Evolutionary conservation across 2,797 vertebrate genomes (phyloP).

Genomic region (Danio jaintianensis): DNA sequence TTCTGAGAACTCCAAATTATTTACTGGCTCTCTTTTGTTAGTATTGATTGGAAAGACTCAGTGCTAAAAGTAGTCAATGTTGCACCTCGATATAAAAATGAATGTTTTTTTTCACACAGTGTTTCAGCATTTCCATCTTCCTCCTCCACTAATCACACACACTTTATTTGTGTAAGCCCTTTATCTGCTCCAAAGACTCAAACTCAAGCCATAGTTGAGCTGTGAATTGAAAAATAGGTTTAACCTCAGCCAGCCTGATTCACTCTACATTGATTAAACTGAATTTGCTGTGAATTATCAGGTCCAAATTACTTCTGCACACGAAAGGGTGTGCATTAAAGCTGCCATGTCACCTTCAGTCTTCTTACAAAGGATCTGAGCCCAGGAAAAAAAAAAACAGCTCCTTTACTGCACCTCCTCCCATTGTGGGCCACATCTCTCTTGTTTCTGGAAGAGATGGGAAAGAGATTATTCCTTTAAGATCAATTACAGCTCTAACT

Average conservation of each 20-base stretch:
- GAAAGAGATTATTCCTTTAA: conserved; percentile 75
- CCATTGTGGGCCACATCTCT: conserved; percentile 33
- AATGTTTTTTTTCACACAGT: background rate
- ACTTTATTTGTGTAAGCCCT: conserved; percentile 34
- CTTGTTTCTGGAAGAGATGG: conserved; percentile 47
- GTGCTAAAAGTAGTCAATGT: background rate
- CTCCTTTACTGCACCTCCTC: conserved; percentile 15
- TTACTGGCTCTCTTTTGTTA: conserved; percentile 4
- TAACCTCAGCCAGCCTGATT: conserved; percentile 62
- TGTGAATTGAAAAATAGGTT: conserved; percentile 42
- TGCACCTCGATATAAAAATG: background rate
- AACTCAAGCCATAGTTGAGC: conserved; percentile 33
- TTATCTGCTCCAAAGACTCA: conserved; percentile 32
- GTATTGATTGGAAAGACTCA: background rate
- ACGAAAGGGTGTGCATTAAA: conserved; percentile 75
- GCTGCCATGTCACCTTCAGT: conserved; percentile 79
- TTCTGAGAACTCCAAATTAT: background rate
- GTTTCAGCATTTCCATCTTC: background rate
- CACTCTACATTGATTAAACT: conserved; percentile 68
- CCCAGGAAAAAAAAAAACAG: conserved; percentile 18
- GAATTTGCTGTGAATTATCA: conserved; percentile 72
- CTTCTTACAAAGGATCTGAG: conserved; percentile 75
- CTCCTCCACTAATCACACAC: background rate
- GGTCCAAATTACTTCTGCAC: conserved; percentile 75
- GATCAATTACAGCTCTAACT: conserved; percentile 68